These are phyloP conservation scores for Hyaena hyaena DNA, from an alignment of 2,113 vertebrate species.

Conservation along the genomic window DNA sequence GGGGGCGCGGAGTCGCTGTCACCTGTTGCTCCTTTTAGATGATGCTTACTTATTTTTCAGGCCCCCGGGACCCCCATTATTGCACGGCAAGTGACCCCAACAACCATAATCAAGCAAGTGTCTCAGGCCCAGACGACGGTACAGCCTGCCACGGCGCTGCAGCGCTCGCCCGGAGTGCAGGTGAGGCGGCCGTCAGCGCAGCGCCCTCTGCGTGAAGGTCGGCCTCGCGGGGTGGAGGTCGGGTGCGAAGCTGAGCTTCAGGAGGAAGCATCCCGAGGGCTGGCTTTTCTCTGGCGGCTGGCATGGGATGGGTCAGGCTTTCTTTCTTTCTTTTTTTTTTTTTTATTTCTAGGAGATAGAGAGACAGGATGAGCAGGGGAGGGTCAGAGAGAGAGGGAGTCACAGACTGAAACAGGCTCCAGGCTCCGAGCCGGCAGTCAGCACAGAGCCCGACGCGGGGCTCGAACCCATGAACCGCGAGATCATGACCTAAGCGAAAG, in stretches of 20 bases:
- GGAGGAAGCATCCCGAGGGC: too few species aligned
- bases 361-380: too few species aligned
- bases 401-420: too few species aligned
- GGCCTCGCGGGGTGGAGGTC: fast-evolving
- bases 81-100: slow-evolving; percentile 92
- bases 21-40: not conserved
- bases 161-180: slow-evolving; percentile 94
- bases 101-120: slow-evolving; percentile 94
- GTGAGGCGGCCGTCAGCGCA: slow-evolving; percentile 53
- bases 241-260: not conserved
- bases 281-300: not conserved
- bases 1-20: not conserved
- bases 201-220: fast-evolving
- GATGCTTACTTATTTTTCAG: slow-evolving; percentile 79
- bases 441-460: too few species aligned
- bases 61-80: slow-evolving; percentile 92
- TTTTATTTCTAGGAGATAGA: too few species aligned
- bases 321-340: not conserved
- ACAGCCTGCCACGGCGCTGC: slow-evolving; percentile 91
- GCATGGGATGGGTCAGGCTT: not conserved
- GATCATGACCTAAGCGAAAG: too few species aligned
- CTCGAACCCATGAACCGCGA: too few species aligned
- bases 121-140: slow-evolving; percentile 92
- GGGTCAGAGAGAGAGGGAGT: too few species aligned
- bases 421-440: too few species aligned